These are phyloP conservation scores for Cardiocondyla obscurior DNA, from an alignment of 1,140 invertebrate species.

Conservation along the genomic window DNA sequence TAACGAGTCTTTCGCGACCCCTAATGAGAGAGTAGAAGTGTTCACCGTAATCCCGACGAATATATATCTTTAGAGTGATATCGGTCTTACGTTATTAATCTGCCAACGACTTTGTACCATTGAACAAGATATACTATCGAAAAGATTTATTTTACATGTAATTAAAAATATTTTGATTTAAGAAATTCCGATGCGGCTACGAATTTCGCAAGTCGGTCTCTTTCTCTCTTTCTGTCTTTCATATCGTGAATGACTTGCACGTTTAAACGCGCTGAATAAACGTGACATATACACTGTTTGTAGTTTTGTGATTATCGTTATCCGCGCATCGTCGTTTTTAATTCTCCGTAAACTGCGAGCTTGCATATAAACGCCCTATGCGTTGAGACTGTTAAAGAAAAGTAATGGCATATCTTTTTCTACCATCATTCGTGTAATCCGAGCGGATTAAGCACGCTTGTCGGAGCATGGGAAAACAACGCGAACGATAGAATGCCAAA, in stretches of 20 bases:
- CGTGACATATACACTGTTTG: not conserved
- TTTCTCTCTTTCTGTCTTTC: too few species aligned
- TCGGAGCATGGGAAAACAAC: constrained; percentile 4
- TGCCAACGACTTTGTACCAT: not conserved
- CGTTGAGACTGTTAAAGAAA: not conserved
- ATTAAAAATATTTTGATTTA: not conserved
- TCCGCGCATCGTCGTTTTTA: not conserved
- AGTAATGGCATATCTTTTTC: not conserved
- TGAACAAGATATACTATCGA: not conserved
- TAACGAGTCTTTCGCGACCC: not conserved
- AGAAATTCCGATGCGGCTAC: too few species aligned
- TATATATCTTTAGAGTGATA: not conserved
- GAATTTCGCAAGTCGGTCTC: not conserved
- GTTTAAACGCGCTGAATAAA: constrained; percentile 7
- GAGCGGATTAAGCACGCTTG: constrained; percentile 11
- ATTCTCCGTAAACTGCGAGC: not conserved
- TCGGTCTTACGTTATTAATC: not conserved
- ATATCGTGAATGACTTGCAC: not conserved
- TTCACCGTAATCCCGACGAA: not conserved
- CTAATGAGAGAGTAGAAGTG: not conserved
- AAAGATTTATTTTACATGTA: not conserved
- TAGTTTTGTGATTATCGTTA: not conserved
- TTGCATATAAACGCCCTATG: not conserved
- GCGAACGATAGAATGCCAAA: constrained; percentile 3
- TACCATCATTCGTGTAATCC: constrained; percentile 1